Evolutionary conservation across 2,797 vertebrate genomes (phyloP).

Genomic region (Hephaestus fuliginosus): DNA sequence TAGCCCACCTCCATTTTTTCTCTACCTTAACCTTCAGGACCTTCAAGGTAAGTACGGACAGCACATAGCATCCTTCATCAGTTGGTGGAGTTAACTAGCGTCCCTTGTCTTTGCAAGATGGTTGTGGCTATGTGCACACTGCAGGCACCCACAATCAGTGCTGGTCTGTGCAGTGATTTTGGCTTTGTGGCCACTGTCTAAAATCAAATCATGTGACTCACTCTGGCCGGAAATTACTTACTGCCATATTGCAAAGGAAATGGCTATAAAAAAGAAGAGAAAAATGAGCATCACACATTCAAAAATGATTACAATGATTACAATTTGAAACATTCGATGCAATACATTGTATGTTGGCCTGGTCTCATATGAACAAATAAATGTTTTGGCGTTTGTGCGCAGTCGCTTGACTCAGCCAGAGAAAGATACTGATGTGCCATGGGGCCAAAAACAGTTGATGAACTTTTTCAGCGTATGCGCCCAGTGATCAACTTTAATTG

Average conservation of each 20-base stretch:
- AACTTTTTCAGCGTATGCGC: not conserved
- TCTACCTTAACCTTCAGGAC: conserved; percentile 7
- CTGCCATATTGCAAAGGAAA: conserved; percentile 8
- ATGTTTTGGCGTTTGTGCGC: not conserved
- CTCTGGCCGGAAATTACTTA: not conserved
- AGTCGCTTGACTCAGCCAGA: not conserved
- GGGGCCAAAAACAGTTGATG: not conserved
- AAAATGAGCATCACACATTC: too few species aligned
- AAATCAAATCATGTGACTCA: not conserved
- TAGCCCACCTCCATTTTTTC: not conserved
- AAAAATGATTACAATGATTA: not conserved
- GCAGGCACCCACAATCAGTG: conserved; percentile 3
- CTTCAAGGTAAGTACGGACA: conserved; percentile 4
- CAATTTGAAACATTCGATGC: not conserved
- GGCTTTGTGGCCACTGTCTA: not conserved
- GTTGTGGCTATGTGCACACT: not conserved
- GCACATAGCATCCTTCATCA: conserved; percentile 24
- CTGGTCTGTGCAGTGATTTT: not conserved
- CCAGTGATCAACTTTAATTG: conserved; percentile 32
- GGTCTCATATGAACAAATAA: not conserved
- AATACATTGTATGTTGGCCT: not conserved
- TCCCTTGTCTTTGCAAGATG: not conserved
- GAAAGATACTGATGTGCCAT: not conserved
- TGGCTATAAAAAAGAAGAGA: not conserved
- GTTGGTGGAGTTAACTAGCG: not conserved